Evolutionary conservation across 2,797 vertebrate genomes (phyloP).

Genomic region (Pampus argenteus): DNA sequence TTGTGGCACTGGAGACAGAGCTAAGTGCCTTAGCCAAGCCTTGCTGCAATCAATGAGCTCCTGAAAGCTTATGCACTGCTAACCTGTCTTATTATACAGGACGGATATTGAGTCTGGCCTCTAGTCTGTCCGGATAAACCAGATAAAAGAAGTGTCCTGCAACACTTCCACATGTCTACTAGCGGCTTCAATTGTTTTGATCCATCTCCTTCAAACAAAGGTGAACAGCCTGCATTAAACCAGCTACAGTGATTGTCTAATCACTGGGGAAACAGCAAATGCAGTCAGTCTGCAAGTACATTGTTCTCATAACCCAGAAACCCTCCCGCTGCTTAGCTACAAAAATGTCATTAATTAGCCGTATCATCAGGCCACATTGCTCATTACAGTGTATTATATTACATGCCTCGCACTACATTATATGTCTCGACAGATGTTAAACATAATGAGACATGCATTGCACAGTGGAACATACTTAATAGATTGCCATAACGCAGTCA

Average conservation of each 20-base stretch:
- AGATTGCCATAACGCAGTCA: slow-evolving; percentile 15
- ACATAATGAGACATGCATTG: slow-evolving; percentile 27
- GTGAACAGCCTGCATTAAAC: slow-evolving; percentile 4
- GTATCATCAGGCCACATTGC: slow-evolving; percentile 28
- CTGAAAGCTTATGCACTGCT: slow-evolving; percentile 69
- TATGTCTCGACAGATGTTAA: slow-evolving; percentile 26
- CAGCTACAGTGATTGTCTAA: slow-evolving; percentile 12
- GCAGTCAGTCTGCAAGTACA: slow-evolving; percentile 10
- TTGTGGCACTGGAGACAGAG: slow-evolving; percentile 59
- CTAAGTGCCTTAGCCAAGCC: slow-evolving; percentile 66
- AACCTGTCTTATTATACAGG: slow-evolving; percentile 45
- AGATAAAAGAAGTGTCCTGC: slow-evolving; percentile 6
- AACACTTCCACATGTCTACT: not conserved
- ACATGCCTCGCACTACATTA: not conserved
- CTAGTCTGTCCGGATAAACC: slow-evolving; percentile 14
- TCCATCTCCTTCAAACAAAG: slow-evolving; percentile 29
- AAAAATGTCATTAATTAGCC: slow-evolving; percentile 47
- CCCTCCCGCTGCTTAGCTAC: slow-evolving; percentile 27
- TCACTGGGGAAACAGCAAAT: slow-evolving; percentile 17
- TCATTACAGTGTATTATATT: slow-evolving; percentile 16
- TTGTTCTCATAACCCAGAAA: slow-evolving; percentile 45
- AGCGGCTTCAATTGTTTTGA: slow-evolving; percentile 21
- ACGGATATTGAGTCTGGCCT: slow-evolving; percentile 16
- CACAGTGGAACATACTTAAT: not conserved
- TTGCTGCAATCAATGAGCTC: slow-evolving; percentile 62